Base-by-base conservation (phyloP, 2,888 invertebrate genomes). In the Drosophila paracracens region DNA sequence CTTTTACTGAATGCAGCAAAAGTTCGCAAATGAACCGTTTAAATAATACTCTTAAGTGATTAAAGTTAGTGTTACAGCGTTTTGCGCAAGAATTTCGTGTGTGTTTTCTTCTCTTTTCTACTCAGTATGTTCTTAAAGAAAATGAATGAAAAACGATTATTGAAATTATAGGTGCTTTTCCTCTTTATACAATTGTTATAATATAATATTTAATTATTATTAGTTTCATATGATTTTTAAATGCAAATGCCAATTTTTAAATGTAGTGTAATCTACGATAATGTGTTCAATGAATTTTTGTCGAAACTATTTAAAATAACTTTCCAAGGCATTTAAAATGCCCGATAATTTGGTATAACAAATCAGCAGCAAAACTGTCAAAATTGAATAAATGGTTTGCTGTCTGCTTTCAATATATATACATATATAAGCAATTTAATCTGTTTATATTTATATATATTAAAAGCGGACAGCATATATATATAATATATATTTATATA, bases 41-140 rank as follows among this genome's bases (percentile, higher is more conserved):
- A 74, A 81, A 82, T 85, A 85, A 85, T 85, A 85, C 85, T 87
- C 85, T 79, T 76, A 82, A 70, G 75, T 81, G 72, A 64, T 76
- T 76, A 63, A 66, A 77, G 70, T 83, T 78, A 83, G 82, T 84
- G 72, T 82, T 70, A 67, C 70, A 81, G 72, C 64, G 71, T 76
- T 81, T 65, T 70, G 64, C 76, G 71, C 64, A 76, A 76, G 61
- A 66, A 64, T 68, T 82, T 78, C 48, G 21, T 57, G 54, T 43
- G 51, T 61, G 56, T 56, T 36, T 38, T 70, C 29, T 58, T 70
- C 29, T 58, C 29, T 58, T 25, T 50, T 51, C 53, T 67, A 53
- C 51, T 48, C 51, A 65, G 54, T 64, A 50, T 51, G 71, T 82
- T 84, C 74, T 83, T 83, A 70, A 65, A 83, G 69, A 78, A 75